These are phyloP conservation scores for Drosophila tristis DNA, from an alignment of 1,140 invertebrate species.

Conservation along the genomic window DNA sequence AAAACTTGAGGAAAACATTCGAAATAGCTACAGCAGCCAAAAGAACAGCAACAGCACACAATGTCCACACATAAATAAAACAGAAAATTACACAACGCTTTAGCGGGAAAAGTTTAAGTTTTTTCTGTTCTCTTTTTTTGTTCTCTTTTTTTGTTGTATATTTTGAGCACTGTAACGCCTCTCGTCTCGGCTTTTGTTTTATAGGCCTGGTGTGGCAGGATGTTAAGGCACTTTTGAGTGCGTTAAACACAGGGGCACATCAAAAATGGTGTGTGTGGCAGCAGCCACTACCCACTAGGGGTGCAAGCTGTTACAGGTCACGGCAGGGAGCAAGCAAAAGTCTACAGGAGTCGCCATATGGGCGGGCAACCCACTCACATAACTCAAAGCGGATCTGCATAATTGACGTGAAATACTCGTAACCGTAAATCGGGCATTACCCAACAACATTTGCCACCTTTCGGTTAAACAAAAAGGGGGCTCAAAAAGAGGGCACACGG, in stretches of 20 bases:
- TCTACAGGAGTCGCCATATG: background rate
- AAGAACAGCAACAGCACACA: conserved; percentile 29
- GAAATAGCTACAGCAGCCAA: conserved; percentile 58
- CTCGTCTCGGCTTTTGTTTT: conserved; percentile 31
- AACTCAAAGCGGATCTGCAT: conserved; percentile 80
- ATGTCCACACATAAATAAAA: conserved; percentile 54
- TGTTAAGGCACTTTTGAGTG: conserved; percentile 31
- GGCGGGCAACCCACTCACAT: conserved; percentile 56
- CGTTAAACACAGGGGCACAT: conserved; percentile 45
- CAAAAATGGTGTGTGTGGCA: conserved; percentile 17
- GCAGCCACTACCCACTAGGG: conserved; percentile 36
- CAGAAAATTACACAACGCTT: conserved; percentile 52
- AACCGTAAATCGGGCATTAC: conserved; percentile 71
- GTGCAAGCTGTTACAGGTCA: conserved; percentile 54
- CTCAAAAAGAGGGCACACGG: background rate
- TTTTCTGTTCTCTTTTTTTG: conserved; percentile 24
- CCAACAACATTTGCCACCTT: conserved; percentile 54
- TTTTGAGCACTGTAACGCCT: conserved; percentile 8
- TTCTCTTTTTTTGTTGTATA: conserved; percentile 6
- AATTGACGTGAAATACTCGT: conserved; percentile 73
- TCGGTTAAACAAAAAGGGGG: background rate
- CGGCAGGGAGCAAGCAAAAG: conserved; percentile 36
- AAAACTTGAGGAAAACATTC: conserved; percentile 58
- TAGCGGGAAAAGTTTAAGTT: conserved; percentile 28
- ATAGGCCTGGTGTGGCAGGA: conserved; percentile 6